Base-by-base conservation (phyloP, 1,140 invertebrate species). In the Zophobas atratus region DNA sequence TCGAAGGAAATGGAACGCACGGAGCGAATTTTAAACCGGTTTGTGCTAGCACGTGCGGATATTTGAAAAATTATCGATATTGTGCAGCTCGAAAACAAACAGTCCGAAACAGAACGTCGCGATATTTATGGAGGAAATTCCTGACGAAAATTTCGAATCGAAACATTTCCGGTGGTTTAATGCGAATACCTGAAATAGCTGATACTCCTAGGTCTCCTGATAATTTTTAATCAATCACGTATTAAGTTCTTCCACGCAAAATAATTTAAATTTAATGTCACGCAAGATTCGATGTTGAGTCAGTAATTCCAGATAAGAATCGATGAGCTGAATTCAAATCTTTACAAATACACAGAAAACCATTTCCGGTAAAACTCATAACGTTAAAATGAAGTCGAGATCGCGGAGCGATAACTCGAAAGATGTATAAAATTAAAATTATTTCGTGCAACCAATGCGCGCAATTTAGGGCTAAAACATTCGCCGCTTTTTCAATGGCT, bases 221-320 rank as follows among this genome's bases (percentile, higher is more conserved):
- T 67, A 41, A 67, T 67, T 67, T 67, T 67, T 41, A 67, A 67
- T 41, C 60, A 67, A 67, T 41, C 39, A 67, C 38, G 56, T 60
- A 67, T 67, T 41, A 67, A 67, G 60, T 67, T 67, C 38, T 43
- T 67, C 60, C 38, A 67, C n/a, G 60, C 8, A 67, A 43, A 39
- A 46, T 46, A 51, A 51, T 51, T 51, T 67, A 41, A 67, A 41
- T 67, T 67, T 41, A 43, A 67, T 43, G 20, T 43, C 60, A 67
- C 39, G 60, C 60, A 20, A 67, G 39, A 67, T 67, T 67, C 39
- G 8, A 67, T 33, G 39, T 67, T 39, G 35, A 8, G 32, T 20
- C 20, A 20, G 20, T 20, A 20, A 34, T 63, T 63, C 6, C 38
- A 51, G 57, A 63, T 63, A 38, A n/a, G 35, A 4, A 63, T 36